phyloP scores from a whole-genome alignment of 2,797 vertebrate genomes.

The Tinamus major region DNA sequence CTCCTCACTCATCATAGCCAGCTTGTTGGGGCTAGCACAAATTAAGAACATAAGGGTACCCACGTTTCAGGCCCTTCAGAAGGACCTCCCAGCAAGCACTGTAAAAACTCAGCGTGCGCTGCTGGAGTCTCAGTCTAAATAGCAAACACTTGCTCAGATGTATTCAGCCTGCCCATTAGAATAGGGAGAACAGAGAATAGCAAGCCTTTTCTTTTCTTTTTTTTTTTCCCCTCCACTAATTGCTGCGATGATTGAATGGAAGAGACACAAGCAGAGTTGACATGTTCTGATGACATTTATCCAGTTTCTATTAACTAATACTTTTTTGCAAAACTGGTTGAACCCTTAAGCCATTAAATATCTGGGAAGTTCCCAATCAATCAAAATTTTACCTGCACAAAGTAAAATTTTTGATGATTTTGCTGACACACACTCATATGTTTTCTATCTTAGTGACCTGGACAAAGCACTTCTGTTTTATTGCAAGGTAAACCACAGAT shows the following conservation, averaged over 20 bases:
- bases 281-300: not conserved
- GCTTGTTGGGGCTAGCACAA: not conserved
- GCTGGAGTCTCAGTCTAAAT: not conserved
- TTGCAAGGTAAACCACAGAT: not conserved
- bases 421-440: not conserved
- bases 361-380: not conserved
- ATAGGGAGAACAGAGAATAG: not conserved
- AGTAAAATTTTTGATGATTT: not conserved
- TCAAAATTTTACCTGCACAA: not conserved
- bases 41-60: not conserved
- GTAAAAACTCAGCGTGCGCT: not conserved
- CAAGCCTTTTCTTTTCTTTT: not conserved
- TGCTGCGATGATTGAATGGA: not conserved
- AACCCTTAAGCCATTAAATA: not conserved
- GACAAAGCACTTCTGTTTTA: not conserved
- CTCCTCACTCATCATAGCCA: not conserved
- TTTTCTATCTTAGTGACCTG: not conserved
- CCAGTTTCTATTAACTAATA: not conserved
- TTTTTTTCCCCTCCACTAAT: not conserved
- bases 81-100: not conserved
- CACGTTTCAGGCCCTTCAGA: not conserved
- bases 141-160: not conserved
- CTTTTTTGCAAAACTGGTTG: not conserved
- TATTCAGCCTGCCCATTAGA: not conserved
- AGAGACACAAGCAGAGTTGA: not conserved